Evolutionary conservation across 2,113 vertebrate species (phyloP).

Genomic region (Himantopus leucocephalus): DNA sequence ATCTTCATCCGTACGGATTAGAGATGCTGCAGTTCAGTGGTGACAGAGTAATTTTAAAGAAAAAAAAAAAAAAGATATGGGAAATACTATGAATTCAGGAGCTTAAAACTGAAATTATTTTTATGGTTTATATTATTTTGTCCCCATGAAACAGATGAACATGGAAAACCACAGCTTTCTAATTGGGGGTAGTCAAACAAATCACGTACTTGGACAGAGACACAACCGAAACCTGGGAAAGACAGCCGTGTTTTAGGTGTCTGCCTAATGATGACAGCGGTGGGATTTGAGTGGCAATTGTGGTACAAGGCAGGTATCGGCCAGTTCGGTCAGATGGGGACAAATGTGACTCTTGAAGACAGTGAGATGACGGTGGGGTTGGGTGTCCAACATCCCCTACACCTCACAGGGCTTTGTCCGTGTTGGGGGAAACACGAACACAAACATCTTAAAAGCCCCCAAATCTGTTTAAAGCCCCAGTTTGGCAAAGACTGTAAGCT

Average conservation of each 20-base stretch:
- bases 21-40: neutral
- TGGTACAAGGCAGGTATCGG: neutral
- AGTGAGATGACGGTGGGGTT: rapidly evolving
- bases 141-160: neutral
- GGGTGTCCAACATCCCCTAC: neutral
- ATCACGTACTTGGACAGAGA: neutral
- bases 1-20: neutral
- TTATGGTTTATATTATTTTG: neutral
- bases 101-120: neutral
- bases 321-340: neutral
- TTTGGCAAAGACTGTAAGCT: neutral
- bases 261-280: neutral
- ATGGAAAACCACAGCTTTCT: neutral
- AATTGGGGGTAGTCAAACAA: neutral
- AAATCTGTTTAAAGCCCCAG: neutral
- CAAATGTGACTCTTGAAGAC: neutral
- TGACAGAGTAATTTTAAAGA: neutral
- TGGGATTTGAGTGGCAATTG: neutral
- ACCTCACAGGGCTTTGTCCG: rapidly evolving
- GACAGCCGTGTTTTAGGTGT: rapidly evolving
- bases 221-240: neutral
- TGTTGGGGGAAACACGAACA: neutral
- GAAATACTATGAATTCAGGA: neutral
- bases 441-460: neutral
- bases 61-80: no score